phyloP scores from a whole-genome alignment of 2,888 invertebrate genomes.

The Tenthredo livida region DNA sequence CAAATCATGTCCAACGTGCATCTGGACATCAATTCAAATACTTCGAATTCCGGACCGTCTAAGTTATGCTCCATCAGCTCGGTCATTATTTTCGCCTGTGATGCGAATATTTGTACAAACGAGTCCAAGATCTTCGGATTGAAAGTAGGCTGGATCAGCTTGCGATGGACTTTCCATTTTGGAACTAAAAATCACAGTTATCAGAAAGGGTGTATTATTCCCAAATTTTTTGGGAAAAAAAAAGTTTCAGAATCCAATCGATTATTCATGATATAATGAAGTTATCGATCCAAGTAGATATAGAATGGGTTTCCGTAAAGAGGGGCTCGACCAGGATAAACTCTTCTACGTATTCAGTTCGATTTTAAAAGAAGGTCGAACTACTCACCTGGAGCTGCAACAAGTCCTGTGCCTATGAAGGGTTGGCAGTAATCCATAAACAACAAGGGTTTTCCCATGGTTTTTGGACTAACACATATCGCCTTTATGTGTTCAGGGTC shows the following conservation, averaged over 20 bases:
- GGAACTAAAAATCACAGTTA: not conserved
- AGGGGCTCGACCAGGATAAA: too few relatives aligned
- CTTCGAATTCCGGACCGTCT: constrained; percentile 78
- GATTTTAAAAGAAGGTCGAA: too few relatives aligned
- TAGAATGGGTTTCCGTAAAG: too few relatives aligned
- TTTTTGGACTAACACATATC: not conserved
- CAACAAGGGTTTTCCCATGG: not conserved
- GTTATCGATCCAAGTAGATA: too few relatives aligned
- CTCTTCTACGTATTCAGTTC: too few relatives aligned
- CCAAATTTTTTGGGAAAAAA: too few relatives aligned
- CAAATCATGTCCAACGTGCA: constrained; percentile 84
- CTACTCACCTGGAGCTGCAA: not conserved
- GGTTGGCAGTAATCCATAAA: too few relatives aligned
- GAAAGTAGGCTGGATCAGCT: not conserved
- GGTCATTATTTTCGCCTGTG: constrained; percentile 80
- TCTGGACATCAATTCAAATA: constrained; percentile 80
- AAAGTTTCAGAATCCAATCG: too few relatives aligned
- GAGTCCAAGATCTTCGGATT: not conserved
- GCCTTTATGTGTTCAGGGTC: constrained; percentile 67
- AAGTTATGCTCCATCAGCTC: constrained; percentile 76
- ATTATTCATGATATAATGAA: too few relatives aligned
- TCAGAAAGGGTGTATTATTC: not conserved
- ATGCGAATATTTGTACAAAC: constrained; percentile 81
- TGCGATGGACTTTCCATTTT: not conserved
- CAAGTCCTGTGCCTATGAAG: not conserved